phyloP scores from a whole-genome alignment of 2,888 invertebrate species.

The Mythimna pallens region DNA sequence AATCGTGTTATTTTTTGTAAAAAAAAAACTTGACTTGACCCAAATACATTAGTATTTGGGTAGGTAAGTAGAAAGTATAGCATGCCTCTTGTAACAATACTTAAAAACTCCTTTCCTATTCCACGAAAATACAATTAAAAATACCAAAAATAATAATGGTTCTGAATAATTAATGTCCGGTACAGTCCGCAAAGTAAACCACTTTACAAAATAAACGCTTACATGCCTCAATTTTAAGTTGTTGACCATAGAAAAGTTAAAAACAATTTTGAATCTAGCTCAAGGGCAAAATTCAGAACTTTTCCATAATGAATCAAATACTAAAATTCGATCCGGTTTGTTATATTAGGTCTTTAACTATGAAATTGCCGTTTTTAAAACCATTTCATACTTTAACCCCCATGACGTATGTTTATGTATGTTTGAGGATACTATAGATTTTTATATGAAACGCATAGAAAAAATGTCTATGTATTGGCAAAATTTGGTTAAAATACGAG shows the following conservation, averaged over 20 bases:
- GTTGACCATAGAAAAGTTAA: conserved; percentile 2
- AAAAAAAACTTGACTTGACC: too few relatives aligned
- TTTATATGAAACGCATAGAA: not conserved
- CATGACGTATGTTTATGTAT: not conserved
- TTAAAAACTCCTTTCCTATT: not conserved
- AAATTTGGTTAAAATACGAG: not conserved
- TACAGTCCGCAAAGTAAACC: conserved; percentile 7
- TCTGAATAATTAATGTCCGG: conserved; percentile 22
- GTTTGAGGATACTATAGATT: not conserved
- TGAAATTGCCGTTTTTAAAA: too few relatives aligned
- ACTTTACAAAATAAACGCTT: conserved; percentile 14
- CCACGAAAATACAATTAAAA: not conserved
- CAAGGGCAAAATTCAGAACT: conserved; percentile 9
- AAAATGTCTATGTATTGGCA: not conserved
- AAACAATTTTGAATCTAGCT: conserved; percentile 18
- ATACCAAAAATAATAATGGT: not conserved
- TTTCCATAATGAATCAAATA: conserved; percentile 6
- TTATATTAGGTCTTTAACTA: too few relatives aligned
- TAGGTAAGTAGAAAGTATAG: not conserved
- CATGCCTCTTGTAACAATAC: not conserved
- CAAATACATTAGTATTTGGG: too few relatives aligned
- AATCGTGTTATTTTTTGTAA: too few relatives aligned
- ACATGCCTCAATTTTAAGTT: conserved; percentile 14
- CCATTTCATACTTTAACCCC: too few relatives aligned
- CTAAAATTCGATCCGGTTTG: not conserved